Base-by-base conservation (phyloP, 1,140 invertebrate species). In the Aethina tumida region DNA sequence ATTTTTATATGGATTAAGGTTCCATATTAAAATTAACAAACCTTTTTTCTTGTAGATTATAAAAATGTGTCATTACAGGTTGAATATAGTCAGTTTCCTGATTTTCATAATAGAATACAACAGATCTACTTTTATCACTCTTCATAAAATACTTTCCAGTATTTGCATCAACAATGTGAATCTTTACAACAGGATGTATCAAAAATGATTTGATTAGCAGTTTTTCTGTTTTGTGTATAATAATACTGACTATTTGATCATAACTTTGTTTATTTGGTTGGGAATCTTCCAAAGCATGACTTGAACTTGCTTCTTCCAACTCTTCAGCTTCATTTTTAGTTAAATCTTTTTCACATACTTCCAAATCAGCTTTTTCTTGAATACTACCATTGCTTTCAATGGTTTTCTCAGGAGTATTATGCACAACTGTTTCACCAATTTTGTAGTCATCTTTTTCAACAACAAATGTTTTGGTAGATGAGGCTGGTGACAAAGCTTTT, bases 171-270 rank as follows among this genome's bases (percentile, higher is more conserved):
- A 58, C 30, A 8, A 58, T 33, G 35, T 56, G 44, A 24, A 58
- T 36, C 46, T 56, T 56, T n/a, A 58, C 45, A 19, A 55, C 20
- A 15, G 53, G 52, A 44, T 52, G 49, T 16, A 50, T 39, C n/a
- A 52, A 43, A 21, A 52, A 44, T 3, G 42, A 42, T 37, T 50
- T 41, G 7, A 50, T 28, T 28, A 41, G 27, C 4, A 54, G 39
- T 25, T 21, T 27, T 42, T 52, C 49, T 16, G 47, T 45, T 33
- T 48, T 52, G 35, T 52, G 52, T 20, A 54, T 32, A n/a, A 35
- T 41, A 24, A 54, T 47, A 26, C 37, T 42, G 8, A 50, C 25
- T 17, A 49, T 47, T 35, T 47, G 36, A 26, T 49, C 37, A 39
- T 44, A 44, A 31, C 22, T n/a, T n/a, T n/a, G n/a, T n/a, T n/a